A percentile compares a stretch with the other conserved stretches of the same genome.
Evolutionary conservation across 2,888 invertebrate species (phyloP).

Genomic region (Melinopterus prodromus): DNA sequence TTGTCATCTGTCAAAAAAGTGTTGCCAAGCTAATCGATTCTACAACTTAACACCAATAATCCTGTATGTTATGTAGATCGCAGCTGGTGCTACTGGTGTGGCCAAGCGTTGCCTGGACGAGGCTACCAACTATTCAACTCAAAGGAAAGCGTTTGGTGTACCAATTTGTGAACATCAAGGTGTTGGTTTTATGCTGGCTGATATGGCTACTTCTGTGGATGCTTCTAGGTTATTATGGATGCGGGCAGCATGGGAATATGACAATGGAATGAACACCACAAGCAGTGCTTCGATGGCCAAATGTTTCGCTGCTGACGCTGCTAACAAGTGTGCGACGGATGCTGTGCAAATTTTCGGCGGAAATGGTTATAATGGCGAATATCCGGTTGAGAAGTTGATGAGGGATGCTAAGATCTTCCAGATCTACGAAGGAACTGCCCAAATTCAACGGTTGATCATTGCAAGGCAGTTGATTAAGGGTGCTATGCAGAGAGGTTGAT

Average conservation of each 20-base stretch:
- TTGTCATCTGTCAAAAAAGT: too few relatives aligned
- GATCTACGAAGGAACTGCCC: constrained; percentile 97
- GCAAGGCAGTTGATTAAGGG: constrained; percentile 63
- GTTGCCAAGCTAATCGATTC: too few relatives aligned
- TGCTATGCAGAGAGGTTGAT: constrained; percentile 12
- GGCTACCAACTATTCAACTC: constrained; percentile 89
- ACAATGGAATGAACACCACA: constrained; percentile 82
- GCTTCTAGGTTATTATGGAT: constrained; percentile 86
- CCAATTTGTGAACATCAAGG: constrained; percentile 88
- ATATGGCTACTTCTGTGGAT: constrained; percentile 93
- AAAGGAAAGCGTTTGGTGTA: constrained; percentile 93
- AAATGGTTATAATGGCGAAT: constrained; percentile 95
- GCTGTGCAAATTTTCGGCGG: constrained; percentile 97
- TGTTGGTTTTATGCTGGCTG: constrained; percentile 92
- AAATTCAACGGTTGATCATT: constrained; percentile 95
- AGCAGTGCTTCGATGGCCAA: constrained; percentile 94
- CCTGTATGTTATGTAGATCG: constrained; percentile 67
- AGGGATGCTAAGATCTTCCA: constrained; percentile 99
- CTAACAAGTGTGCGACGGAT: constrained; percentile 94
- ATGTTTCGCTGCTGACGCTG: constrained; percentile 89
- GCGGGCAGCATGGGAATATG: constrained; percentile 89
- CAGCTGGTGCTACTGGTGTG: constrained; percentile 89
- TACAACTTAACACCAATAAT: too few relatives aligned
- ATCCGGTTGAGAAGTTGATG: constrained; percentile 99
- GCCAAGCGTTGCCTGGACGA: constrained; percentile 92